phyloP scores from a whole-genome alignment of 2,113 vertebrate species.

The Paradisaea rubra region DNA sequence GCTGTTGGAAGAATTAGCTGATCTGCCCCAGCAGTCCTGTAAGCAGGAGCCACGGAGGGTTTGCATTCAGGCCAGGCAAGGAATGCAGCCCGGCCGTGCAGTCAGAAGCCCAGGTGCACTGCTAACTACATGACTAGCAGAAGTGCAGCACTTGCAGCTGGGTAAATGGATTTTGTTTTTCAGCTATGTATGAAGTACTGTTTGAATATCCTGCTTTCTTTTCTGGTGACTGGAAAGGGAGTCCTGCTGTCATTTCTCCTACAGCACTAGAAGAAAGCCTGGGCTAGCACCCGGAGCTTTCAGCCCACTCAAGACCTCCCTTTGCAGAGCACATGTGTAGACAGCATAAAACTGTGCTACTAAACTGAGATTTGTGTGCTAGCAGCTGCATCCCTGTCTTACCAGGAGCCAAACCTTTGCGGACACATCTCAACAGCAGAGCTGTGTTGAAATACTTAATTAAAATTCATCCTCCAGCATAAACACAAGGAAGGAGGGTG shows the following conservation, averaged over 20 bases:
- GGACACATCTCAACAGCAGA: not conserved
- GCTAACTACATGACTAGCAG: not conserved
- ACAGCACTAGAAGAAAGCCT: not conserved
- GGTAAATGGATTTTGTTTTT: not conserved
- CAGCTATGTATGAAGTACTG: not conserved
- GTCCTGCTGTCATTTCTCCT: not conserved
- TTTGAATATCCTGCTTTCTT: not conserved
- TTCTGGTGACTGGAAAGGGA: not conserved
- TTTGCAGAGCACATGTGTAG: not conserved
- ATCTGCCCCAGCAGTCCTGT: not conserved
- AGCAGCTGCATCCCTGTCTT: not conserved
- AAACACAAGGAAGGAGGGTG: not conserved
- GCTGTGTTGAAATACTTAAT: not conserved
- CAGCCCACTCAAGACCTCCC: not conserved
- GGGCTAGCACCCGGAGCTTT: not conserved
- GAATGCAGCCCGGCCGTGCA: not conserved
- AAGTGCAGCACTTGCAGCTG: not conserved
- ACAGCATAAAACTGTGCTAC: not conserved
- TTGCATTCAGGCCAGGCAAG: not conserved
- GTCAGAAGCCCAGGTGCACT: not conserved
- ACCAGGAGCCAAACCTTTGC: not conserved
- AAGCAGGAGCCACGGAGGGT: fast-evolving
- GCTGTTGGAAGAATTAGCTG: not conserved
- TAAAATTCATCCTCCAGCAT: not conserved
- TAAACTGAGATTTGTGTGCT: not conserved